Base-by-base conservation (phyloP, 1,140 invertebrate genomes). In the Brachionus koreanus region DNA sequence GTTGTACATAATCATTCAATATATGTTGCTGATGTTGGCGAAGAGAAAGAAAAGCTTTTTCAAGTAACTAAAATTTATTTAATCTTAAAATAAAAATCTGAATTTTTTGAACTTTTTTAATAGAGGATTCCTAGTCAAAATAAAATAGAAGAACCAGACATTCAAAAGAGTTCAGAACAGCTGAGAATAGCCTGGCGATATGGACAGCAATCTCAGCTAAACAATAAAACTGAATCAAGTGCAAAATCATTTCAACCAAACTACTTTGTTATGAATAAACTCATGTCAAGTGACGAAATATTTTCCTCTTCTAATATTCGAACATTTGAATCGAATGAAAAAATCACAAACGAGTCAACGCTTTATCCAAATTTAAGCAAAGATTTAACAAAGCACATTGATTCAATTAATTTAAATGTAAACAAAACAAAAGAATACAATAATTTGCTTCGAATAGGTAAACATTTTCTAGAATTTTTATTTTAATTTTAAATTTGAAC, bases 381-480 rank as follows among this genome's bases (percentile, higher is more conserved):
- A 57, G 42, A 74, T 25, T 19, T 74, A 9, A 74, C n/a, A 1
- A 12, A 23, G 23, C 69, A 74, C 33, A 79, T 79, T 16, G 76
- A 79, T n/a, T 57, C 25, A 25, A 37, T 61, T 23, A 79, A 79
- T 35, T 37, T 79, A 43, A 79, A 79, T 43, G 49, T 79, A 42
- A 79, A 57, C 49, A 79, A 61, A 61, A 79, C 76, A 57, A 79
- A 79, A 79, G 46, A 79, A 43, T 79, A 79, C 49, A 79, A 57
- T 37, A 79, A 79, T 43, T 37, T 79, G 46, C 49, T 79, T 61
- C 46, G 76, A 61, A 79, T 79, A 39, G 76, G 76, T 79, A 79
- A 79, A 61, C n/a, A 77, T 52, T 29, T 29, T 49, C 29, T 33
- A 29, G 29, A 77, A 39, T 43, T 29, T 29, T 23, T 6, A 25